These are phyloP conservation scores for Coptodon rendalli DNA, from an alignment of 2,113 vertebrate species.

Conservation along the genomic window DNA sequence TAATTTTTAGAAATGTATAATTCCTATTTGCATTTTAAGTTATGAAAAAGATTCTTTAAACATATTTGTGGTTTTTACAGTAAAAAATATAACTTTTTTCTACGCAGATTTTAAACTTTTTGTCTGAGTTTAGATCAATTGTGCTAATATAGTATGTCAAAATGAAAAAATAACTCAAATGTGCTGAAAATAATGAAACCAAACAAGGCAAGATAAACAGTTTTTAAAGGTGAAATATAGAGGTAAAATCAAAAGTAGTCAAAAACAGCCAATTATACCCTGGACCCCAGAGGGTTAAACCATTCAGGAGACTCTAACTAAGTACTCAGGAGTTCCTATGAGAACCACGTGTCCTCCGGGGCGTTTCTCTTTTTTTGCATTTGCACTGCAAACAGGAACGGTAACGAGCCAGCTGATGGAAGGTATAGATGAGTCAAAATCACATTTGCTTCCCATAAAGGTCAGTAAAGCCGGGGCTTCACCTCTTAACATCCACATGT, in stretches of 20 bases:
- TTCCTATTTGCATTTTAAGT: neutral
- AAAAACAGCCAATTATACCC: neutral
- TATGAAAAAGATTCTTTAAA: accelerated
- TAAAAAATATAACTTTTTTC: neutral
- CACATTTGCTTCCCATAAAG: neutral
- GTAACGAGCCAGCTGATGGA: neutral
- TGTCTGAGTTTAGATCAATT: neutral
- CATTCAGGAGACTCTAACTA: neutral
- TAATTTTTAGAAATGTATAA: neutral
- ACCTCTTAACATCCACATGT: neutral
- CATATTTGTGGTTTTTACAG: neutral
- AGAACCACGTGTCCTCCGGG: accelerated
- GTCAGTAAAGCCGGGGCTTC: neutral
- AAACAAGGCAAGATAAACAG: neutral
- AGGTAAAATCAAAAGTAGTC: neutral
- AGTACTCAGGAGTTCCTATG: neutral
- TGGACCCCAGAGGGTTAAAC: neutral
- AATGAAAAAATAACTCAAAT: neutral
- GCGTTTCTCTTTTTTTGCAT: neutral
- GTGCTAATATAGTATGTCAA: neutral
- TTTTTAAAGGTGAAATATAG: accelerated
- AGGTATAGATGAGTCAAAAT: neutral
- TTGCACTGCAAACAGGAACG: neutral
- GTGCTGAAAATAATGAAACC: accelerated
- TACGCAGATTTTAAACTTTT: neutral